Evolutionary conservation across 2,113 vertebrate genomes (phyloP).

Genomic region (Tor tambroides): DNA sequence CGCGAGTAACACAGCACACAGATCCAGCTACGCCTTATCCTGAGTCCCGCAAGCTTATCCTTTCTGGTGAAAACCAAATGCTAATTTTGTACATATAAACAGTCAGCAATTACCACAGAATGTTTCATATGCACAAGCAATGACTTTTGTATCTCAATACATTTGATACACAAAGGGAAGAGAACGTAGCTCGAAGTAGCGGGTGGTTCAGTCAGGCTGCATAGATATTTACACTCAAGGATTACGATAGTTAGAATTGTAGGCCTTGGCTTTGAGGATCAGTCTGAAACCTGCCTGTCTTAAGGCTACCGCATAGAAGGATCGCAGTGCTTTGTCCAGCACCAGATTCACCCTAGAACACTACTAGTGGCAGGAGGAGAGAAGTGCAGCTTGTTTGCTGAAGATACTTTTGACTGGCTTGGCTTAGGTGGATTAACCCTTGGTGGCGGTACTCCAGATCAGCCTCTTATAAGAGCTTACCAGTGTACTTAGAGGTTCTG

Average conservation of each 20-base stretch:
- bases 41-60: slow-evolving; percentile 75
- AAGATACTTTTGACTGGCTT: slow-evolving; percentile 64
- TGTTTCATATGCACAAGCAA: slow-evolving; percentile 46
- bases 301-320: slow-evolving; percentile 13
- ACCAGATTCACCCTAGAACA: neutral
- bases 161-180: neutral
- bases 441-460: slow-evolving; percentile 61
- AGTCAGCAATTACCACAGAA: slow-evolving; percentile 31
- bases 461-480: slow-evolving; percentile 67
- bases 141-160: slow-evolving; percentile 28
- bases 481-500: slow-evolving; percentile 60
- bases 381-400: slow-evolving; percentile 51
- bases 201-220: neutral
- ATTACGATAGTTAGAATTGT: neutral
- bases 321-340: neutral
- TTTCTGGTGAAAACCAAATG: slow-evolving; percentile 57
- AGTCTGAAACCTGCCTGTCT: slow-evolving; percentile 48
- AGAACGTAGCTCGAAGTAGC: neutral
- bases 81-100: slow-evolving; percentile 25
- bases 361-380: slow-evolving; percentile 30
- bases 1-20: slow-evolving; percentile 82
- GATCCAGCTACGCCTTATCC: slow-evolving; percentile 79
- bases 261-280: neutral
- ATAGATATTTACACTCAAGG: neutral
- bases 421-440: slow-evolving; percentile 70